Percentiles rank a stretch among this genome's conserved stretches.
phyloP scores from a whole-genome alignment of 2,113 vertebrate species.

The Hemiscyllium ocellatum region DNA sequence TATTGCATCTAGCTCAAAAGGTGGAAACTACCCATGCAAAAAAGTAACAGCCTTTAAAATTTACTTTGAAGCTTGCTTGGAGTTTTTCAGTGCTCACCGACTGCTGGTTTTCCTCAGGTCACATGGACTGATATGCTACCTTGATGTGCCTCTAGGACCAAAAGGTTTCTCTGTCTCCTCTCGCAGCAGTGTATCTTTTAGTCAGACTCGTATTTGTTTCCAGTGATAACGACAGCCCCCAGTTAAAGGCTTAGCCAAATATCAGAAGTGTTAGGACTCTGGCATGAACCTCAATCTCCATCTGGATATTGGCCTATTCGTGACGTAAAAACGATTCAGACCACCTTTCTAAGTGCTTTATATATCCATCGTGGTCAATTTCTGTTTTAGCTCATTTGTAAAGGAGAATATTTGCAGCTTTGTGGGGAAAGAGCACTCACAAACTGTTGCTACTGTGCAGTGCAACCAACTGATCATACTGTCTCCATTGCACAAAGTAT shows the following conservation, averaged over 20 bases:
- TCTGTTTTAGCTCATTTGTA: not conserved
- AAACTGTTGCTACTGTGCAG: no score
- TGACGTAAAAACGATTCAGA: not conserved
- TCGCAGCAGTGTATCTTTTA: not conserved
- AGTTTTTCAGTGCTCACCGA: not conserved
- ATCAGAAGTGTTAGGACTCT: not conserved
- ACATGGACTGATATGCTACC: not conserved
- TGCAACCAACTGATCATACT: no score
- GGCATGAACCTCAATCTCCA: not conserved
- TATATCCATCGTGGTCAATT: not conserved
- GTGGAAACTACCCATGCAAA: not conserved
- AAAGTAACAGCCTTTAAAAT: not conserved
- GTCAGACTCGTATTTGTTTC: not conserved
- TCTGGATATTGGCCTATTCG: not conserved
- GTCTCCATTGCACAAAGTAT: no score
- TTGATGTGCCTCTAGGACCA: not conserved
- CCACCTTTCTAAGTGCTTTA: not conserved
- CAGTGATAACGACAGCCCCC: not conserved
- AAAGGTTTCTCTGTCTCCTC: not conserved
- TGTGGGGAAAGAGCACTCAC: not conserved
- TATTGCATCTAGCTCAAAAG: not conserved
- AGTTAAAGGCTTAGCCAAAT: not conserved
- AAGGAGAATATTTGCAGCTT: not conserved
- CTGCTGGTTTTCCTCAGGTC: not conserved
- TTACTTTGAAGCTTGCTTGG: not conserved